phyloP scores from a whole-genome alignment of 1,140 invertebrate species.

The Hormaphis cornu region DNA sequence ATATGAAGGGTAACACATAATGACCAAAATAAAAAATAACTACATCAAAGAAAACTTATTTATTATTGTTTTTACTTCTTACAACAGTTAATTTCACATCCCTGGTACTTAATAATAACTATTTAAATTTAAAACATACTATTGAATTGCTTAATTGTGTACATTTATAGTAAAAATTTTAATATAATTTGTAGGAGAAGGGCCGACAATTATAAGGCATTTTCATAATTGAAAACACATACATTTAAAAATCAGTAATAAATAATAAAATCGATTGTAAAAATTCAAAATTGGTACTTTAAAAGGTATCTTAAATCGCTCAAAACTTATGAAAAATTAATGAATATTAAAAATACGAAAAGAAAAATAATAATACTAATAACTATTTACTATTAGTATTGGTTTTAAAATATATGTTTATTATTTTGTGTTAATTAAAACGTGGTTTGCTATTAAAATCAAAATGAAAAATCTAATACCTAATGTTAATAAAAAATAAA shows the following conservation, averaged over 20 bases:
- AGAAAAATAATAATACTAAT: neutral
- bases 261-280: neutral
- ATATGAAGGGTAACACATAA: no score
- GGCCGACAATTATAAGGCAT: neutral
- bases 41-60: neutral
- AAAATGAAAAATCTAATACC: neutral
- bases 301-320: no score
- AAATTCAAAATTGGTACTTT: neutral
- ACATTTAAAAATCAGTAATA: neutral
- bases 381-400: neutral
- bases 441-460: neutral
- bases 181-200: neutral
- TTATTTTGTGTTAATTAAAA: slow-evolving; percentile 11
- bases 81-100: slow-evolving; percentile 11
- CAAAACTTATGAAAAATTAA: no score
- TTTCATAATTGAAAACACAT: no score
- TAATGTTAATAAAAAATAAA: slow-evolving; percentile 16
- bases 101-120: neutral
- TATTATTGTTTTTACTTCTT: neutral
- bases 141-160: neutral
- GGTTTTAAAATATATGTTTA: neutral
- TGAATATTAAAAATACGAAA: neutral
- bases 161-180: neutral
- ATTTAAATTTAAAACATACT: neutral
- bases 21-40: neutral